Evolutionary conservation across 2,113 vertebrate genomes (phyloP).

Genomic region (Dendropsophus ebraccatus): DNA sequence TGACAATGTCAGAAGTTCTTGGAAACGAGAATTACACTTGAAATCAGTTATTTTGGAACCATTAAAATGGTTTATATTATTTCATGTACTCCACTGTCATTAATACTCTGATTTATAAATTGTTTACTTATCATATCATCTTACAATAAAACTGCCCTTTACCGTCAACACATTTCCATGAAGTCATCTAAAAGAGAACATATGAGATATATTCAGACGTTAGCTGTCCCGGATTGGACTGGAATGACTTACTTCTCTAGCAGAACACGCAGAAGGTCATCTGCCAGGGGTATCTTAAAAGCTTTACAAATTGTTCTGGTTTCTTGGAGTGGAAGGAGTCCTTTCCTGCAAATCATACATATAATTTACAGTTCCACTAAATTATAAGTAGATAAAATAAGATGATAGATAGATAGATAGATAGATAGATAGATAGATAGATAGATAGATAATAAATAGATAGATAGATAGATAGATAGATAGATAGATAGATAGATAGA

Average conservation of each 20-base stretch:
- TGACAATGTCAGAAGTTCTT: neutral
- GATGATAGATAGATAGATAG: neutral
- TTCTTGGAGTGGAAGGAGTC: slow-evolving; percentile 73
- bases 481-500: too few species aligned
- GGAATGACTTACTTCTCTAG: slow-evolving; percentile 76
- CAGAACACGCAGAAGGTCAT: slow-evolving; percentile 77
- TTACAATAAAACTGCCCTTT: neutral
- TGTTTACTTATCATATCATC: neutral
- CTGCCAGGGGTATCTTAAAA: slow-evolving; percentile 78
- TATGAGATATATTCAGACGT: neutral
- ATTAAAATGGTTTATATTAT: neutral
- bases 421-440: too few species aligned
- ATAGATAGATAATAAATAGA: too few species aligned
- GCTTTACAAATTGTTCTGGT: slow-evolving; percentile 82
- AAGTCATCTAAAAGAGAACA: neutral
- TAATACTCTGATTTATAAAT: neutral
- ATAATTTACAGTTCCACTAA: neutral
- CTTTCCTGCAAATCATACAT: slow-evolving; percentile 69
- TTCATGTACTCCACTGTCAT: neutral
- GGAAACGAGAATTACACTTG: neutral
- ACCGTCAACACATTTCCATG: neutral
- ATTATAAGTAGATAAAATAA: neutral
- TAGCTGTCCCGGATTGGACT: neutral
- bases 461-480: too few species aligned
- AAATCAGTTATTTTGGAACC: neutral